Evolutionary conservation across 2,888 invertebrate genomes (phyloP), one percentile per base, ranked within the genome.

Genomic region (Drosophila anomalata): DNA sequence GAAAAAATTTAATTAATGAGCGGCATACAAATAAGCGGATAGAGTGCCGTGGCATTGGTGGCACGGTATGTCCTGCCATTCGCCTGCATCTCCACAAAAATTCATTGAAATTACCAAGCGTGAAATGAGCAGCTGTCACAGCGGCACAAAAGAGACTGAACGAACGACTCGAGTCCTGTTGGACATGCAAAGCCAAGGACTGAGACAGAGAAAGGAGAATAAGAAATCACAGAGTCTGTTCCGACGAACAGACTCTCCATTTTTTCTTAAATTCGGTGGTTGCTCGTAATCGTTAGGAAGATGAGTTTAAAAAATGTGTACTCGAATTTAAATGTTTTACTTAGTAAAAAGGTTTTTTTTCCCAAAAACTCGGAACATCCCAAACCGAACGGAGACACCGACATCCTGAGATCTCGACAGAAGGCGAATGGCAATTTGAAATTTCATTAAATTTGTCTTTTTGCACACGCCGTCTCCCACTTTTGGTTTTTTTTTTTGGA

Each of bases 61-160:
- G 53, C 42, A 42, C 50, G 61, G 59, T 26, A 36, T 62, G 63
- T 63, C 50, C 44, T 62, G 24, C 24, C 24, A 42, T 70, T 73
- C 65, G 62, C 67, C 67, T 56, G 52, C 46, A 67, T 65, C 63
- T 61, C 42, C 55, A 50, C 59, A 61, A 67, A 36, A 88, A 88
- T 83, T 83, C 88, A 84, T 84, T 88, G 88, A 88, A 88, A 84
- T 78, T 84, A 84, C 79, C 75, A 70, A 84, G 85, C 84, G 87
- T 84, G 84, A 84, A 84, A 84, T 84, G 88, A 84, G 85, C 88
- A 88, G 81, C 87, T 84, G 84, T 88, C 84, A 88, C 81, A 74
- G 68, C 62, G 75, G 74, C 68, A 76, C 77, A 87, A 88, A 88
- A 57, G 77, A 71, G 79, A 80, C 76, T 57, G 60, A 77, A 75